Evolutionary conservation across 1,140 invertebrate genomes (phyloP), one percentile per base, ranked within the genome.

Genomic region (Heliconius himera): DNA sequence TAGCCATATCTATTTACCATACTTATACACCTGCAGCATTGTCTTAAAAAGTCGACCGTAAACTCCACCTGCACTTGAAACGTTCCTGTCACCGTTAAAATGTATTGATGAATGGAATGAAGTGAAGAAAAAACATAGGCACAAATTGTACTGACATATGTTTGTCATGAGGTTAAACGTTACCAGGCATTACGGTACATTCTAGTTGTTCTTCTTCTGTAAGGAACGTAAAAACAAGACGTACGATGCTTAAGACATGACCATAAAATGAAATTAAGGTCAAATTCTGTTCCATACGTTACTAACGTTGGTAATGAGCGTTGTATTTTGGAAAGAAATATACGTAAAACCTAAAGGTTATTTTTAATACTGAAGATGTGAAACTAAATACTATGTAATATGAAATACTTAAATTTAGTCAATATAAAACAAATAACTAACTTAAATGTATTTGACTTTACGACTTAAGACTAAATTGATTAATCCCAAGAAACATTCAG

Each of bases 1-100:
- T 91, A 91, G 89, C 83, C 84, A 88, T 92, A 93, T 92, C 90
- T 92, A 91, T 90, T 93, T 92, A 90, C 87, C 88, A 91, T 91
- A 91, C 84, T 87, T 87, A 87, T 85, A 81, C 92, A 93, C 90
- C 92, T 93, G 92, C 90, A 88, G 83, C 81, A 91, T 92, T 92
- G 88, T 92, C 88, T 91, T 87, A 88, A 93, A 90, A 93, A 90
- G 82, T 89, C 88, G 87, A 87, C 89, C 88, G 89, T 91, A 89
- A 86, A 89, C 70, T 80, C 79, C 91, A 92, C 85, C 91, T 93
- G 90, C 90, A 86, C 79, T 86, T 86, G 84, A 87, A 89, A 88
- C 85, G 83, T 66, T 22, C 54, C 46, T 79, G 80, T 85, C 76
- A 87, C 81, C 83, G 87, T 78, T 86, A 83, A 85, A 85, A 80